phyloP scores from a whole-genome alignment of 2,797 vertebrate species.

The Halcyon smyrnensis region DNA sequence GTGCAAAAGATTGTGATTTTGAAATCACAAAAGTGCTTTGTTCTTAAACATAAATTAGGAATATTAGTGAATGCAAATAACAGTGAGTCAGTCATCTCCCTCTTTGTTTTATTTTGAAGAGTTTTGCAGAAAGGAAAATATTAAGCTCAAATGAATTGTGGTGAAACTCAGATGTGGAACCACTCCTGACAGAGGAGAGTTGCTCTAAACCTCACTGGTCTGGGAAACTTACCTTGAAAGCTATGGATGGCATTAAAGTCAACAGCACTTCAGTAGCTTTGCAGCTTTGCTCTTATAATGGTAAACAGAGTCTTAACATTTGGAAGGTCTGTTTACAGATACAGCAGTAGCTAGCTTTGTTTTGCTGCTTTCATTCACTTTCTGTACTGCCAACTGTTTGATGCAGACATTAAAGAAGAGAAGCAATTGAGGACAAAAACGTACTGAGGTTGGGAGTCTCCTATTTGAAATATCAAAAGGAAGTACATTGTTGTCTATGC shows the following conservation, averaged over 20 bases:
- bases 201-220: neutral
- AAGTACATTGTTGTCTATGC: neutral
- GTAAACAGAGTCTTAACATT: neutral
- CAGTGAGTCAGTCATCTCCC: neutral
- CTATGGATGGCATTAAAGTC: neutral
- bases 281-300: neutral
- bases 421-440: neutral
- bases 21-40: neutral
- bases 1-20: neutral
- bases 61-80: neutral
- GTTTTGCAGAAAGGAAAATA: neutral
- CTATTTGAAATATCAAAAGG: neutral
- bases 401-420: neutral
- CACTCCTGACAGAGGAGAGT: neutral
- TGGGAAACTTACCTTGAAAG: neutral
- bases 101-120: neutral
- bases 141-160: neutral
- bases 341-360: neutral
- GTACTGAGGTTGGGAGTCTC: neutral
- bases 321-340: rapidly evolving
- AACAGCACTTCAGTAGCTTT: neutral
- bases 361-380: rapidly evolving
- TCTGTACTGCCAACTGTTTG: neutral
- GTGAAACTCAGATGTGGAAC: neutral
- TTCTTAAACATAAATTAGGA: neutral